Percentiles rank a stretch among this genome's conserved stretches.
These are phyloP conservation scores for Ellobius talpinus DNA, from an alignment of 2,113 vertebrate genomes.

Conservation along the genomic window DNA sequence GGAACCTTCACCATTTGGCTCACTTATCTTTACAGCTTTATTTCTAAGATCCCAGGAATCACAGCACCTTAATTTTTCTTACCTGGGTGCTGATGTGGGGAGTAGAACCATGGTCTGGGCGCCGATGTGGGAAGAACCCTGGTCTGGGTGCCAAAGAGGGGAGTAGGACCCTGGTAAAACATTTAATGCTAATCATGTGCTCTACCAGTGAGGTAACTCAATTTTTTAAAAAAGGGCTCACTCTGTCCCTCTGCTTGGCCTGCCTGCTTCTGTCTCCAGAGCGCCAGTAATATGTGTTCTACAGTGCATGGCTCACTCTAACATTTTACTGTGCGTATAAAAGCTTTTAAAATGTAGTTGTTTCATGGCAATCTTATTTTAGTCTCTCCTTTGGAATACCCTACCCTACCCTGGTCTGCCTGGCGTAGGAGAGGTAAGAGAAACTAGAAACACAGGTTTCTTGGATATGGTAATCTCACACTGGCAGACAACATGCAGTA, in stretches of 20 bases:
- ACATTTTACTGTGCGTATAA: not conserved
- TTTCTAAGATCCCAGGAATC: not conserved
- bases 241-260: not conserved
- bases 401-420: not conserved
- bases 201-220: not conserved
- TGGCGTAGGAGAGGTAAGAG: not conserved
- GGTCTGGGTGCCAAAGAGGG: too few species aligned
- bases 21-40: not conserved
- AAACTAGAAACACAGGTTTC: not conserved
- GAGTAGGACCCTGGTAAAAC: not conserved
- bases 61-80: not conserved
- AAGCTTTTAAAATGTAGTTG: not conserved
- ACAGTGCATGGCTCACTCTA: not conserved
- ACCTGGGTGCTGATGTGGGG: not conserved
- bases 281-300: not conserved
- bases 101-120: not conserved
- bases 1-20: too few species aligned
- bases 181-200: not conserved
- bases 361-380: not conserved
- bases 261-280: not conserved
- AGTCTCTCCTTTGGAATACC: not conserved
- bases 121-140: too few species aligned
- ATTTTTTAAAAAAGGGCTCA: not conserved
- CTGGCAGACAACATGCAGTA: not conserved
- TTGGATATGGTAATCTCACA: not conserved